A percentile compares a stretch with the other conserved stretches of the same genome.
Conservation (phyloP, 92 coral and sea anemone genomes). For the Bergia sp. region DNA sequence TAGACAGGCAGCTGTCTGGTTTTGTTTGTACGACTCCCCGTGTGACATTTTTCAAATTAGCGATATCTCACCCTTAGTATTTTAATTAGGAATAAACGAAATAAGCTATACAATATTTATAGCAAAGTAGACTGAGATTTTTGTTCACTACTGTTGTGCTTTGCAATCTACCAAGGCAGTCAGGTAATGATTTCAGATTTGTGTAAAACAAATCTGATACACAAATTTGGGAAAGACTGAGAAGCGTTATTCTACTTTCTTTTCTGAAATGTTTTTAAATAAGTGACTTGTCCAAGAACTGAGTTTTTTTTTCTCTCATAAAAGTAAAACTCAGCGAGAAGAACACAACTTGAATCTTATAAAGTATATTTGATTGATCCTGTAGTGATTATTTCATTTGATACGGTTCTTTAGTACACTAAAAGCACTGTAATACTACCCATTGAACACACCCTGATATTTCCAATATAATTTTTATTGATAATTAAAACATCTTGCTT, state of each 20-base stretch:
- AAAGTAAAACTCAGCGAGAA: neutral
- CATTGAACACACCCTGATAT: neutral
- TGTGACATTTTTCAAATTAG: slow-evolving; percentile 6
- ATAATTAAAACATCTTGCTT: neutral
- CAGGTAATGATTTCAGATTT: too few species aligned
- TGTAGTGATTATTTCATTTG: neutral
- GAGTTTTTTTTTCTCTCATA: too few species aligned
- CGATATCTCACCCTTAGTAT: neutral
- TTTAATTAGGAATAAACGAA: neutral
- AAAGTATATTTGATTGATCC: too few species aligned
- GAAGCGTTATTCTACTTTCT: too few species aligned
- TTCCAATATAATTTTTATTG: too few species aligned
- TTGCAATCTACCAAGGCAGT: too few species aligned
- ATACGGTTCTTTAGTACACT: too few species aligned
- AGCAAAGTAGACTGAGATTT: neutral
- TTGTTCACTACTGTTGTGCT: neutral
- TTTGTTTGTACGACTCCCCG: slow-evolving; percentile 1
- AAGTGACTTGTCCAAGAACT: too few species aligned
- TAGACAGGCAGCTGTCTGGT: neutral
- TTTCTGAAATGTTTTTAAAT: too few species aligned
- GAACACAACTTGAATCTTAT: neutral
- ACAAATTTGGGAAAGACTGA: too few species aligned
- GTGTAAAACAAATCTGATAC: too few species aligned
- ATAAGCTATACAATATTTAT: neutral
- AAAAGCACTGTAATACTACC: neutral